Evolutionary conservation across 2,797 vertebrate species (phyloP), one percentile per base, ranked within the genome.

Genomic region (Carapus acus): DNA sequence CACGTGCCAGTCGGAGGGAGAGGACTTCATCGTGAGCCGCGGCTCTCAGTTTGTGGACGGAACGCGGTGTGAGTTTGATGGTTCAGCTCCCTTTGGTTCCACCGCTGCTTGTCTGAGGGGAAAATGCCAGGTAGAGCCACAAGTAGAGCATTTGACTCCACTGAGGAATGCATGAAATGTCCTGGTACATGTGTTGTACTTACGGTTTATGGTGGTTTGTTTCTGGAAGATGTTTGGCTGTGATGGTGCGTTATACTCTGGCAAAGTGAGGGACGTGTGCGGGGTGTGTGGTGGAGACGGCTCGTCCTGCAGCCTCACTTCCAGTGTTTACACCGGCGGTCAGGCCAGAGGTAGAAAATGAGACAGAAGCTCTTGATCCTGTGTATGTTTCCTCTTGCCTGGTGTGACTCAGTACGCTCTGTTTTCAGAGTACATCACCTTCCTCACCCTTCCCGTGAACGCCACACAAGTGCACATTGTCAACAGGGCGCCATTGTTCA

Each of bases 351-450:
- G 96, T 97, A 83, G 43, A 18, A 34, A 16, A 47, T 19, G 20
- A 23, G 19, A 1, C n/a, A 2, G 6, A n/a, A 1, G 11, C 13
- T 31, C 21, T 43, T 36, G 34, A 3, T 7, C n/a, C 23, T 12
- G 33, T 52, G 41, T 64, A n/a, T n/a, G n/a, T n/a, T n/a, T n/a
- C n/a, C n/a, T n/a, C n/a, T n/a, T n/a, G n/a, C n/a, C n/a, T n/a
- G n/a, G n/a, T n/a, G n/a, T n/a, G n/a, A n/a, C n/a, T n/a, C n/a
- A n/a, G n/a, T n/a, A n/a, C n/a, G n/a, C n/a, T n/a, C n/a, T n/a
- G n/a, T n/a, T n/a, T n/a, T 65, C 63, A 99, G 96, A 91, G 53
- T 98, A 99, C 0, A 69, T 87, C 57, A 94, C 93, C 0, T 97
- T 99, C 67, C 82, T 99, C 55, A 85, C 83, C 2, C 58, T 96